phyloP scores from a whole-genome alignment of 2,888 invertebrate genomes.

The Nomada goodeniana region DNA sequence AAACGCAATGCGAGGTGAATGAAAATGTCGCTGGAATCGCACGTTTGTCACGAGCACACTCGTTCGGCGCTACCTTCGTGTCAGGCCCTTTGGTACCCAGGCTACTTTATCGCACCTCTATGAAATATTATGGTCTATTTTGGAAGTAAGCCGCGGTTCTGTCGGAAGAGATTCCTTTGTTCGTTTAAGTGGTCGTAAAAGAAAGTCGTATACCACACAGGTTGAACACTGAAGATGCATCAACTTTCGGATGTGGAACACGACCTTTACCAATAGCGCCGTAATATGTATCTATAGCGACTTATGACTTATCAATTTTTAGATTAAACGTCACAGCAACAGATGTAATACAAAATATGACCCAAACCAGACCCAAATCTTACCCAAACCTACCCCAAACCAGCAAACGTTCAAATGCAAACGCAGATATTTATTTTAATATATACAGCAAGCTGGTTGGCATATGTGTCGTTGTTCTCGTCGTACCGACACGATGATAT shows the following conservation, averaged over 20 bases:
- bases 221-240: not conserved
- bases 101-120: constrained; percentile 42
- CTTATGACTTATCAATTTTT: no score
- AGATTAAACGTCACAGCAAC: not conserved
- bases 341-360: constrained; percentile 10
- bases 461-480: constrained; percentile 17
- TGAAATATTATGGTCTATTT: not conserved
- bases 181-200: constrained; percentile 31
- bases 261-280: not conserved
- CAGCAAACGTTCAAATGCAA: constrained; percentile 11
- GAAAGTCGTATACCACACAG: constrained; percentile 11
- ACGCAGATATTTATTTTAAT: constrained; percentile 24
- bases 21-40: constrained; percentile 26
- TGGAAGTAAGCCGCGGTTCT: constrained; percentile 1
- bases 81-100: not conserved
- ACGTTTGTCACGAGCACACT: constrained; percentile 23
- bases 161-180: constrained; percentile 11
- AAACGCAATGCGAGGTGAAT: constrained; percentile 5
- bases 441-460: constrained; percentile 11
- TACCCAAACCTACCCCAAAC: not conserved
- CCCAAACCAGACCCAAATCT: not conserved
- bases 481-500: constrained; percentile 69
- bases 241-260: not conserved
- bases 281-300: no score
- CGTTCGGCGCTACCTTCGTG: not conserved